Conservation (phyloP, 2,113 vertebrate species). For the Epinephelus lanceolatus region DNA sequence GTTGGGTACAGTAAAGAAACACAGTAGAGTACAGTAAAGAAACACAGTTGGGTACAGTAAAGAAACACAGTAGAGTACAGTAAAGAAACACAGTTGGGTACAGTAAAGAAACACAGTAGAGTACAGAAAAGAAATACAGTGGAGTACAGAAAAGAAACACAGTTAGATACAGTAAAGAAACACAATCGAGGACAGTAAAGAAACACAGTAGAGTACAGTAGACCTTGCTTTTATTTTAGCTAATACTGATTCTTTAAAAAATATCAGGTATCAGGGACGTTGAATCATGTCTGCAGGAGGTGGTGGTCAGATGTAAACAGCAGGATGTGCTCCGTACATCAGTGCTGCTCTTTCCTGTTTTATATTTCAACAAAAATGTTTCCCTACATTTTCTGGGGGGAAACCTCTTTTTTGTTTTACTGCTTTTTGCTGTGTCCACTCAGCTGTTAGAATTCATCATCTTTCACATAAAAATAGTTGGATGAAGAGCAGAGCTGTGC, state of each 20-base stretch:
- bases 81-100: neutral
- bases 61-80: neutral
- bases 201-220: too few species aligned
- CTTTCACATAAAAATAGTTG: neutral
- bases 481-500: slow-evolving; percentile 11
- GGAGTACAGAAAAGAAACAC: too few species aligned
- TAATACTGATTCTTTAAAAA: too few species aligned
- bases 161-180: too few species aligned
- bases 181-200: too few species aligned
- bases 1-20: too few species aligned
- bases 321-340: neutral
- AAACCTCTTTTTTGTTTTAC: neutral
- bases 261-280: too few species aligned
- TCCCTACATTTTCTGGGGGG: neutral
- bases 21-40: too few species aligned
- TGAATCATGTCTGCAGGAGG: too few species aligned
- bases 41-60: too few species aligned
- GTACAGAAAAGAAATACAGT: neutral
- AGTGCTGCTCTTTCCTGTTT: neutral
- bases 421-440: neutral
- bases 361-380: neutral
- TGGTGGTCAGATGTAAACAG: neutral
- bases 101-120: too few species aligned
- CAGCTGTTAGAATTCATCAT: slow-evolving; percentile 13
- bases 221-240: too few species aligned